These are phyloP conservation scores for Protosalanx chinensis DNA, from an alignment of 2,797 vertebrate species.

Conservation along the genomic window DNA sequence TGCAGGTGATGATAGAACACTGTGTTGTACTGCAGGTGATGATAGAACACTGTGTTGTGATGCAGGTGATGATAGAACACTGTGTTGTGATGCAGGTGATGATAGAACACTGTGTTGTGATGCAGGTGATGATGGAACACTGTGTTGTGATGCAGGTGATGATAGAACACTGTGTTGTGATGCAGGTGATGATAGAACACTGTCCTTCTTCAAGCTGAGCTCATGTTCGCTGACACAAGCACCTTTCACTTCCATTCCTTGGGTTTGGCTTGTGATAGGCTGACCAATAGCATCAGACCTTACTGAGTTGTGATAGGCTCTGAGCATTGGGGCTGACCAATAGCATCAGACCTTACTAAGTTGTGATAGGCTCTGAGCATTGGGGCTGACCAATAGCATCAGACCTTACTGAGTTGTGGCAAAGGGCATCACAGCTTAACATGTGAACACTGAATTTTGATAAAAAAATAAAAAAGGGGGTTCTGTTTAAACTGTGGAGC, in stretches of 20 bases:
- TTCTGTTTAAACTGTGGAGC: background rate
- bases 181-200: conserved; percentile 24
- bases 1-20: too few species aligned
- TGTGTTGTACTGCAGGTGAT: too few species aligned
- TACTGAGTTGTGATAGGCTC: too few species aligned
- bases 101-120: too few species aligned
- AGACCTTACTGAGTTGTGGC: background rate
- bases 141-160: background rate
- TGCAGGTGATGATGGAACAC: too few species aligned
- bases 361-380: conserved; percentile 43
- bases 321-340: background rate
- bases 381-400: background rate
- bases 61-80: too few species aligned
- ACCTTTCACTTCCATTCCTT: conserved; percentile 42
- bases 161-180: background rate
- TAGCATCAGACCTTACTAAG: too few species aligned
- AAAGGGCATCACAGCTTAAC: background rate
- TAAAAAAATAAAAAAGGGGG: background rate
- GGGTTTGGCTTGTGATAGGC: conserved; percentile 56
- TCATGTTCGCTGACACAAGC: conserved; percentile 13
- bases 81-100: too few species aligned
- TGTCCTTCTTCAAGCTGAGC: background rate
- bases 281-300: background rate
- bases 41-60: too few species aligned
- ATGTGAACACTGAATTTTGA: background rate